Evolutionary conservation across 1,140 invertebrate species (phyloP).

Genomic region (Matsumurasca onukii): DNA sequence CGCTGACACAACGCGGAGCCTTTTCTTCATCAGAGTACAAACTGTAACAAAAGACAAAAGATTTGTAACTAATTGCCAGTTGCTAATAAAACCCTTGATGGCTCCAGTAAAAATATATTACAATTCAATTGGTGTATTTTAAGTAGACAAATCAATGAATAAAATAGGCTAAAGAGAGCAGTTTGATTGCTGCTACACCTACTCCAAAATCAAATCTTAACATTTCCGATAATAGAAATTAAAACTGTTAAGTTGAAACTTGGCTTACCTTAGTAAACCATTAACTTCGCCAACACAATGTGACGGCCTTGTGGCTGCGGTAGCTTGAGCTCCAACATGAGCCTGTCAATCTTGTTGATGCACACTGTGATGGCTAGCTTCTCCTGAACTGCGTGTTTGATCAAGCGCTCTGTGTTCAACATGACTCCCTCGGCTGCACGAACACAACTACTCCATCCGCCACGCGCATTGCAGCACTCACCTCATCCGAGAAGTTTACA

Average conservation of each 20-base stretch:
- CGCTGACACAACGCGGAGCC: slow-evolving; percentile 72
- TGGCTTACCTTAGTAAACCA: slow-evolving; percentile 72
- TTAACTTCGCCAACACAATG: slow-evolving; percentile 97
- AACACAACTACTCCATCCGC: slow-evolving; percentile 97
- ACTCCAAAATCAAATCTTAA: no score
- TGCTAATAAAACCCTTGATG: no score
- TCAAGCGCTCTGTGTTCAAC: slow-evolving; percentile 94
- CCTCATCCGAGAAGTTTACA: slow-evolving; percentile 99
- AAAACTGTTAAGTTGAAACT: not conserved
- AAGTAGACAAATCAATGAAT: no score
- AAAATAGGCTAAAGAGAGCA: no score
- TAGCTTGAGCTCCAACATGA: slow-evolving; percentile 95
- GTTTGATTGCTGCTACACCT: no score
- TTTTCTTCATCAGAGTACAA: slow-evolving; percentile 74
- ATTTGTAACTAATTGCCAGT: no score
- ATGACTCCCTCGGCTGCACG: slow-evolving; percentile 98
- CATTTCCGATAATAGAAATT: not conserved
- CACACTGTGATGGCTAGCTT: slow-evolving; percentile 92
- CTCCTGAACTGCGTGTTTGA: slow-evolving; percentile 96
- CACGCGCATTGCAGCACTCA: slow-evolving; percentile 93
- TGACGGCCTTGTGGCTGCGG: slow-evolving; percentile 99
- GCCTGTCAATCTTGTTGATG: slow-evolving; percentile 97
- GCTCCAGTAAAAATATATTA: no score
- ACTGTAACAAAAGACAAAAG: no score
- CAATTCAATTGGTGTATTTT: no score